Percentiles rank a stretch among this genome's conserved stretches.
Conservation (phyloP, 2,113 vertebrate genomes). For the Lamprologus ornatipinnis region DNA sequence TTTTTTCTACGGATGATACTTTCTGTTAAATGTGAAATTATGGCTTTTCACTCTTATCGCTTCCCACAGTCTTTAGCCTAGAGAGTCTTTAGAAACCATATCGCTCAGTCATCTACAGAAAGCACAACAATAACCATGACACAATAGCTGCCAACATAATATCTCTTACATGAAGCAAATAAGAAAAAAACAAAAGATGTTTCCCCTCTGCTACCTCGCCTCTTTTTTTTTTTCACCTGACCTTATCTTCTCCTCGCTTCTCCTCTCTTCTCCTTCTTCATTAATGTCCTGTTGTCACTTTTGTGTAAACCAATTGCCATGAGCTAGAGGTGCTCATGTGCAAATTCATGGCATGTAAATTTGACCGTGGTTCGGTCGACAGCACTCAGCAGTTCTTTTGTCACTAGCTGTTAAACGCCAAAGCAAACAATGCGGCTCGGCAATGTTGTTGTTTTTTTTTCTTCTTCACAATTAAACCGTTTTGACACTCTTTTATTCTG, state of each 20-base stretch:
- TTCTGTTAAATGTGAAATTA: slow-evolving; percentile 53
- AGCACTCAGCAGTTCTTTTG: slow-evolving; percentile 1
- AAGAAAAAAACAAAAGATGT: slow-evolving; percentile 29
- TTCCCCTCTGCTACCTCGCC: neutral
- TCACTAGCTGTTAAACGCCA: slow-evolving; percentile 1
- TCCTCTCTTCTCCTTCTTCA: neutral
- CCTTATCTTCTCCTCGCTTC: slow-evolving; percentile 2
- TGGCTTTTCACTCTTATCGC: slow-evolving; percentile 39
- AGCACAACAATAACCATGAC: slow-evolving; percentile 37
- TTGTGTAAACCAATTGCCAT: neutral
- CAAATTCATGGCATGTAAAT: neutral
- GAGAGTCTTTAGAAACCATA: slow-evolving; percentile 39
- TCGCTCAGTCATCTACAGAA: slow-evolving; percentile 38
- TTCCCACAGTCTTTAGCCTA: slow-evolving; percentile 19
- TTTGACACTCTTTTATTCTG: neutral
- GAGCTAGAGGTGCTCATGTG: neutral
- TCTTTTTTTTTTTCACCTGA: neutral
- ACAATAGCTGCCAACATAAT: slow-evolving; percentile 49
- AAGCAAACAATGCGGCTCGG: neutral
- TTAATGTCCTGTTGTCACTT: neutral
- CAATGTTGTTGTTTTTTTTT: neutral
- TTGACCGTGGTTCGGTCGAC: slow-evolving; percentile 27
- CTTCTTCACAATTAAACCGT: neutral
- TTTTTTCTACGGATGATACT: slow-evolving; percentile 31
- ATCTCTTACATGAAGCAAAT: slow-evolving; percentile 40